Evolutionary conservation across 2,113 vertebrate genomes (phyloP).

Genomic region (Paramisgurnus dabryanus): DNA sequence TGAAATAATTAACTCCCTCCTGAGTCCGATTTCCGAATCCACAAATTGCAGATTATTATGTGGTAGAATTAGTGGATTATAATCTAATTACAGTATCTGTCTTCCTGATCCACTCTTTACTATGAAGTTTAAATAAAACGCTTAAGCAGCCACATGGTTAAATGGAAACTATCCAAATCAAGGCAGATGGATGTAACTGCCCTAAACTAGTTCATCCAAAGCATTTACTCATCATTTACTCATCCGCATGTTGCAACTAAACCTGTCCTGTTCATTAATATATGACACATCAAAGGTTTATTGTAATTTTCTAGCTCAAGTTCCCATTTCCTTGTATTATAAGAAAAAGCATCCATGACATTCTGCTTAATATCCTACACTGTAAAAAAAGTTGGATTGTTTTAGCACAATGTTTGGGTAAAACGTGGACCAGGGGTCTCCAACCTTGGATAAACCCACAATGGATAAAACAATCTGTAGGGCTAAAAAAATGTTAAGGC

Average conservation of each 20-base stretch:
- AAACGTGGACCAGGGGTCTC: too few relatives aligned
- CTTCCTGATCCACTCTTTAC: constrained; percentile 10
- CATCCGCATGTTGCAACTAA: neutral
- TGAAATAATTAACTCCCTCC: constrained; percentile 31
- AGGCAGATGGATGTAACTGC: constrained; percentile 8
- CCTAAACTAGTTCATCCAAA: neutral
- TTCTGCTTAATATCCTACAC: too few relatives aligned
- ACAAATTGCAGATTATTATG: constrained; percentile 38
- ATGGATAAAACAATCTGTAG: too few relatives aligned
- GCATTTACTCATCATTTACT: neutral
- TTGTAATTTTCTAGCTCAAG: too few relatives aligned
- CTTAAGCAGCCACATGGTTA: constrained; percentile 5
- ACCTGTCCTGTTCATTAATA: neutral
- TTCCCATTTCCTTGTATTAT: too few relatives aligned
- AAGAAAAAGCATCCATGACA: too few relatives aligned
- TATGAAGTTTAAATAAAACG: neutral
- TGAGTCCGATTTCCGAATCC: constrained; percentile 21
- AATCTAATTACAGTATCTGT: constrained; percentile 38
- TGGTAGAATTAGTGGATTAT: constrained; percentile 24
- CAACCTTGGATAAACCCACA: too few relatives aligned
- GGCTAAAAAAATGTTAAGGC: too few relatives aligned
- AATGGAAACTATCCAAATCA: constrained; percentile 5
- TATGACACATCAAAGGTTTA: neutral
- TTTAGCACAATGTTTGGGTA: too few relatives aligned
- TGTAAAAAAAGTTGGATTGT: too few relatives aligned